Evolutionary conservation across 2,113 vertebrate genomes (phyloP).

Genomic region (Neopipo cinnamomea): DNA sequence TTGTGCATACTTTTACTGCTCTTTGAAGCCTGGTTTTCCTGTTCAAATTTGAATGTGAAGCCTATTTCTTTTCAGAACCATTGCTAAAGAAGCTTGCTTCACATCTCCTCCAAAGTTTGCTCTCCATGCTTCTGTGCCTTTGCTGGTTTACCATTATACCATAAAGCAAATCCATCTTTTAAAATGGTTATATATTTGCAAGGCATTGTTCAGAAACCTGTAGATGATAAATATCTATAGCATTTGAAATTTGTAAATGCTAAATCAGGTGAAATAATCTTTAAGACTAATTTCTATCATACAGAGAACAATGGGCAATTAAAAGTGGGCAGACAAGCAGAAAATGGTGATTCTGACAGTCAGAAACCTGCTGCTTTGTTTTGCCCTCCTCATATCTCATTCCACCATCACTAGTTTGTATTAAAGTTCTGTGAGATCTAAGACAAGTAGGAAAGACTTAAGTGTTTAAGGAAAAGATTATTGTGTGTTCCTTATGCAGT

Average conservation of each 20-base stretch:
- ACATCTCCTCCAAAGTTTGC: neutral
- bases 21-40: neutral
- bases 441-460: neutral
- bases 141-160: neutral
- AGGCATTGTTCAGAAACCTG: neutral
- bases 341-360: neutral
- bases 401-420: neutral
- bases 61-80: neutral
- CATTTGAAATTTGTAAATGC: neutral
- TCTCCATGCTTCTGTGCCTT: neutral
- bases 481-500: neutral
- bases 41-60: accelerated
- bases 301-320: accelerated
- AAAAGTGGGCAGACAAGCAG: neutral
- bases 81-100: neutral
- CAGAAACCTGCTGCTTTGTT: neutral
- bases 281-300: neutral
- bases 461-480: neutral
- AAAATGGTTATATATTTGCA: neutral
- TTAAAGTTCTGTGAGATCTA: neutral
- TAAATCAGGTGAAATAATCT: neutral
- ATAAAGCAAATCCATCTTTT: neutral
- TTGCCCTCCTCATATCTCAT: neutral
- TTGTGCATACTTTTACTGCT: neutral
- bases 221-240: neutral